Base-by-base conservation (phyloP, 2,888 invertebrate species). In the Abscondita cerata region DNA sequence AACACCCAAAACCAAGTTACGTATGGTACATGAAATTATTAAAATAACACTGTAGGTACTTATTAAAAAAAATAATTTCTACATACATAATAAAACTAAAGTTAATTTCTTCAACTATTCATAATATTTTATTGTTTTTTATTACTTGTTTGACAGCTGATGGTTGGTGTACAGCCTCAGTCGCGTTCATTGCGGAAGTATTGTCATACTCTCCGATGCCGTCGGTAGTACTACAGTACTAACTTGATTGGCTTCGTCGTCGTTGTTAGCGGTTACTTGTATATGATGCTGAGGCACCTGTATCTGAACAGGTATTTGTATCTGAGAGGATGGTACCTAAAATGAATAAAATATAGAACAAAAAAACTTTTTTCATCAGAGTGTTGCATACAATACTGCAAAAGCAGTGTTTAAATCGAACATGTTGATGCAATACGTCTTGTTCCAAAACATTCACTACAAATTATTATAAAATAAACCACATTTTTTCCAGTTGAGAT, bases 291-390 rank as follows among this genome's bases (percentile, higher is more conserved):
- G 86, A 11, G 87, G 87, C 74, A 88, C 85, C 81, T 86, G 87
- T 69, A 88, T 88, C 77, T 88, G 87, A 13, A 88, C 86, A 0
- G 87, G 87, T 62, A 86, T 82, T 66, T 85, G 85, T 65, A 84
- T 82, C 77, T 84, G 86, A 64, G 85, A 84, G 16, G 86, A 85
- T n/a, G 87, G 86, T 56, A 87, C 86, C 87, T 87, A 64, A 11
- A 56, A 57, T 19, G n/a, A 18, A 5, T 41, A 16, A 15, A 13
- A 41, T 12, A 6, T 13, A 15, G 15, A 3, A 41, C 1, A 1
- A 46, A n/a, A n/a, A 46, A 40, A 13, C 13, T 13, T n/a, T n/a
- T n/a, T n/a, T n/a, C n/a, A n/a, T n/a, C n/a, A n/a, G n/a, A n/a
- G n/a, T n/a, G n/a, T n/a, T n/a, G n/a, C n/a, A n/a, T n/a, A n/a